Evolutionary conservation across 1,140 invertebrate species (phyloP), one percentile per base, ranked within the genome.

Genomic region (Apis laboriosa): DNA sequence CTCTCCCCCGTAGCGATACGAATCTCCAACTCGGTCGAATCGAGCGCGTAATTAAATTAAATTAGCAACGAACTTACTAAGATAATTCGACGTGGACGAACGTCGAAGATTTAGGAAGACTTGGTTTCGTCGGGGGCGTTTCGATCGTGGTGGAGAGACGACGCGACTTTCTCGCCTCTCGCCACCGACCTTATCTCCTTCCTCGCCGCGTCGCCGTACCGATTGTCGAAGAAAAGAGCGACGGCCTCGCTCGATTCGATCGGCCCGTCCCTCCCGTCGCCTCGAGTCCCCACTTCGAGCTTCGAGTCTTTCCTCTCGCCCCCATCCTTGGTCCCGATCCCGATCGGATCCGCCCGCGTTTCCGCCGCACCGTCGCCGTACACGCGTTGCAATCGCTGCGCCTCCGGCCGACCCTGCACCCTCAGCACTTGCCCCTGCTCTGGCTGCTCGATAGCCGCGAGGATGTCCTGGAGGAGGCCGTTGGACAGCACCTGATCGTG

Each of bases 401-500:
- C 80, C 58, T 91, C 89, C 0, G 86, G 79, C 1, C 85, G 64
- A 43, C 89, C 89, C 83, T 94, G 91, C 66, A 93, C 71, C 82
- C 93, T 86, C 2, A 90, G 87, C 2, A 90, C 74, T 17, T 84
- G 86, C 9, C 84, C 85, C 15, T 86, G 82, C 1, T 92, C 91
- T 0, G 96, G 96, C 79, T 96, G 95, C 89, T 97, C 96, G 60
- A 97, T 97, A 5, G 96, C 96, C 60, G 96, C 95, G 7, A 98
- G 91, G 74, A 98, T 97, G 68, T 97, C 96, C 90, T 97, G 97
- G 9, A 98, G 91, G 0, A 98, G 93, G 12, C 96, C 97, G 89
- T 97, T 96, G 0, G 96, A 97, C 15, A 98, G 90, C 2, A 97
- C 95, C 88, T 97, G 96, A 34, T 97, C 96, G 85, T 97, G 97